These are phyloP conservation scores for Hyla sarda DNA, from an alignment of 2,113 vertebrate species.

Conservation along the genomic window DNA sequence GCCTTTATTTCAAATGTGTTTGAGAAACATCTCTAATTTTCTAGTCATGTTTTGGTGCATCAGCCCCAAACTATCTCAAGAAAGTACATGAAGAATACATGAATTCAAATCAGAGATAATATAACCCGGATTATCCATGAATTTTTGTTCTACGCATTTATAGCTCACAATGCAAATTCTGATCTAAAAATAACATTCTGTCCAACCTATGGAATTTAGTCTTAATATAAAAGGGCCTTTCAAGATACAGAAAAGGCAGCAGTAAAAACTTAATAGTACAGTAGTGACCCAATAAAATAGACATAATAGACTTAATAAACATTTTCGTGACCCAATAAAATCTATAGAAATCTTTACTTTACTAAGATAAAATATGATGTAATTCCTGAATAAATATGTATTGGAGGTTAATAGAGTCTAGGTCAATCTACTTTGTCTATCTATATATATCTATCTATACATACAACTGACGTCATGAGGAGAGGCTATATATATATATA, in stretches of 20 bases:
- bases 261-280: too few species aligned
- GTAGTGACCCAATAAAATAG: too few species aligned
- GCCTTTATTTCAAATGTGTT: background rate
- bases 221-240: background rate
- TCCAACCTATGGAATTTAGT: conserved; percentile 29
- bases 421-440: too few species aligned
- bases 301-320: too few species aligned
- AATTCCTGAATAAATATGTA: background rate
- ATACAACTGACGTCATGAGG: too few species aligned
- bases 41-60: background rate
- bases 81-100: too few species aligned
- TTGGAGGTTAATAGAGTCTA: too few species aligned
- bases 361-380: background rate
- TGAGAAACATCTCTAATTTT: too few species aligned
- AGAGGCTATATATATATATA: too few species aligned
- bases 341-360: background rate
- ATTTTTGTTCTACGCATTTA: background rate
- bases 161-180: background rate
- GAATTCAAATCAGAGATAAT: background rate
- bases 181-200: background rate
- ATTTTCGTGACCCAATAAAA: conserved; percentile 7
- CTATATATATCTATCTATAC: too few species aligned
- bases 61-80: background rate
- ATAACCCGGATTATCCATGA: background rate
- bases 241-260: conserved; percentile 15